Percentiles rank a stretch among this genome's conserved stretches.
These are phyloP conservation scores for Phorcus lineatus DNA, from an alignment of 2,888 invertebrate species.

Conservation along the genomic window DNA sequence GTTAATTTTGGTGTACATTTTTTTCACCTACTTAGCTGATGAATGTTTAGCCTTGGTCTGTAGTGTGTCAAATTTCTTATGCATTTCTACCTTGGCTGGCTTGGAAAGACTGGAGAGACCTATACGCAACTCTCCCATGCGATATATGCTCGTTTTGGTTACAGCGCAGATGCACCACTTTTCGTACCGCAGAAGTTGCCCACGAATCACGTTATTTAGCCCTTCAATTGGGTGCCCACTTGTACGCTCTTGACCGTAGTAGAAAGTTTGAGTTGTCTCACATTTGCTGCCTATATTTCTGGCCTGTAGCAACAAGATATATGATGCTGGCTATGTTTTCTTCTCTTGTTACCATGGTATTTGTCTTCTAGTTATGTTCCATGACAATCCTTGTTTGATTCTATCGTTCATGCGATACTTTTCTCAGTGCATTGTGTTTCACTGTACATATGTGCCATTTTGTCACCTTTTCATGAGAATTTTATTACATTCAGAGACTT, in stretches of 20 bases:
- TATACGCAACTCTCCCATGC: not conserved
- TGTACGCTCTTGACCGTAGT: not conserved
- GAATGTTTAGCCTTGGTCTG: slow-evolving; percentile 1
- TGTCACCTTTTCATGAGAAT: slow-evolving; percentile 19
- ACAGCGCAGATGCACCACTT: slow-evolving; percentile 2
- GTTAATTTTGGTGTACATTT: slow-evolving; percentile 10
- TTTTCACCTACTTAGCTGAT: not conserved
- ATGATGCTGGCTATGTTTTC: not conserved
- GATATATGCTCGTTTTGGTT: slow-evolving; percentile 12
- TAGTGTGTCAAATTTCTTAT: slow-evolving; percentile 4
- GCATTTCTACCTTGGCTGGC: slow-evolving; percentile 15
- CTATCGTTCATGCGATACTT: slow-evolving; percentile 13
- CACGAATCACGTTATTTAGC: slow-evolving; percentile 1
- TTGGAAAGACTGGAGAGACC: not conserved
- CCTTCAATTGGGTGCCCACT: not conserved
- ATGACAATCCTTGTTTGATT: not conserved
- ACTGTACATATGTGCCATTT: slow-evolving; percentile 17
- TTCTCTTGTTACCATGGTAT: not conserved
- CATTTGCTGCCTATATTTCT: not conserved
- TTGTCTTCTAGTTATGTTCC: not conserved
- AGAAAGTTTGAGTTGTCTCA: not conserved
- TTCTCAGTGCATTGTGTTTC: not conserved
- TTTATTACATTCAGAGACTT: slow-evolving; percentile 25
- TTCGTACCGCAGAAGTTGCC: not conserved
- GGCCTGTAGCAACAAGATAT: not conserved